Percentiles rank a stretch among this genome's conserved stretches.
Evolutionary conservation across 2,113 vertebrate species (phyloP).

Genomic region (Anhinga rufa): DNA sequence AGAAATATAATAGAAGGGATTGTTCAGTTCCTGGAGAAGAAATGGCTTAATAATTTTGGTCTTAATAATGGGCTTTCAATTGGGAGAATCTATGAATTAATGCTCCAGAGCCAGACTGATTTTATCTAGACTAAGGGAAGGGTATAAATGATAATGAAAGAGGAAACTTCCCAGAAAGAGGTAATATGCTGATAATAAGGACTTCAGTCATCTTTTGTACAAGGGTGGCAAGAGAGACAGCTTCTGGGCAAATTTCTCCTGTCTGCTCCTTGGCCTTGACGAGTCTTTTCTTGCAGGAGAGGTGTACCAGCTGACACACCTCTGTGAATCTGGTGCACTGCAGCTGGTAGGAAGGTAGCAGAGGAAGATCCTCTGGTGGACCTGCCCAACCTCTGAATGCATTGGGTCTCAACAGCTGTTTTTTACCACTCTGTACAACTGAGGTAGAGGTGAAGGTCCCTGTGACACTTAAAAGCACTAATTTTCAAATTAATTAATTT

Average conservation of each 20-base stretch:
- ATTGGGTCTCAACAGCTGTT: accelerated
- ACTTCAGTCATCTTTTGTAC: neutral
- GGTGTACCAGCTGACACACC: neutral
- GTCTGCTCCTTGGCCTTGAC: neutral
- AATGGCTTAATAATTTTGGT: neutral
- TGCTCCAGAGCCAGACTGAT: neutral
- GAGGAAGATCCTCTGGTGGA: neutral
- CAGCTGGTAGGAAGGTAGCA: no score
- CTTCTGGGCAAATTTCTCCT: neutral
- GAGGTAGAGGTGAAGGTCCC: neutral
- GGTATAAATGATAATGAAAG: neutral
- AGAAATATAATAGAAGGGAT: neutral
- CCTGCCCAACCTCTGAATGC: accelerated
- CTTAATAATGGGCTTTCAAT: neutral
- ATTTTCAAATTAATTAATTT: neutral
- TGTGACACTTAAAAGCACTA: neutral
- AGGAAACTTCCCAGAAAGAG: neutral
- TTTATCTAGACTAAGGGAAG: neutral
- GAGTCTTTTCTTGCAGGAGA: neutral
- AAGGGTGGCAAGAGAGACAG: neutral
- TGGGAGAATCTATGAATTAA: neutral
- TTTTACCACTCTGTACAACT: neutral
- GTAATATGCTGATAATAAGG: neutral
- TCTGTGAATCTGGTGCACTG: no score
- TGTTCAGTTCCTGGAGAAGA: neutral